Conservation (phyloP, 2,888 invertebrate species). For the Leptura quadrifasciata region DNA sequence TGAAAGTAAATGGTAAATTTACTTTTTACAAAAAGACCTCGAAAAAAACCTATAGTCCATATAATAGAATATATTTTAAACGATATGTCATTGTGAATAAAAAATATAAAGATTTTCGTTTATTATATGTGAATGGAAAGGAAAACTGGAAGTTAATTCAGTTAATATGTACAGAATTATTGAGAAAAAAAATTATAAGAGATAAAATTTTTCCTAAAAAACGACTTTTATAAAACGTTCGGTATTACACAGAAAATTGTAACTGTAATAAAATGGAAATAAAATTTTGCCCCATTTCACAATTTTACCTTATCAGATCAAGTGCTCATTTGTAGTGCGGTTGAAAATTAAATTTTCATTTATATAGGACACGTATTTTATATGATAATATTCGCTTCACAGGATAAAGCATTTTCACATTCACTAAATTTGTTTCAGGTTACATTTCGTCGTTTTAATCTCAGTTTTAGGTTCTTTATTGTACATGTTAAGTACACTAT, state of each 20-base stretch:
- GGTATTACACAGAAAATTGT: not conserved
- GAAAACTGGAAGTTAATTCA: too few relatives aligned
- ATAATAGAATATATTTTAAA: too few relatives aligned
- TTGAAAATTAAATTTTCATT: not conserved
- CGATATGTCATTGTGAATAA: too few relatives aligned
- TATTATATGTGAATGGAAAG: too few relatives aligned
- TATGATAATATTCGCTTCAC: not conserved
- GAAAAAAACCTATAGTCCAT: too few relatives aligned
- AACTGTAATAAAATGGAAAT: not conserved
- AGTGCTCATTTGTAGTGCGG: not conserved
- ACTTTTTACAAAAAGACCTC: too few relatives aligned
- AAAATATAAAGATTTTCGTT: too few relatives aligned
- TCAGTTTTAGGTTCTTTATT: not conserved
- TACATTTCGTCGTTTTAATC: not conserved
- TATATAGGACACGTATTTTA: constrained; percentile 1
- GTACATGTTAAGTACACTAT: too few relatives aligned
- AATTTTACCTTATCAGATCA: not conserved
- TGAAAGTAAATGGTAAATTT: too few relatives aligned
- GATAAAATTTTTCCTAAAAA: not conserved
- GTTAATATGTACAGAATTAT: too few relatives aligned
- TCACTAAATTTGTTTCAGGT: not conserved
- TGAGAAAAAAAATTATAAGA: too few relatives aligned
- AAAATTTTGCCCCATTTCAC: not conserved
- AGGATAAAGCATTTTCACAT: not conserved
- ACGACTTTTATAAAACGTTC: not conserved